Evolutionary conservation across 2,888 invertebrate genomes (phyloP).

Genomic region (Spilosoma lubricipeda): DNA sequence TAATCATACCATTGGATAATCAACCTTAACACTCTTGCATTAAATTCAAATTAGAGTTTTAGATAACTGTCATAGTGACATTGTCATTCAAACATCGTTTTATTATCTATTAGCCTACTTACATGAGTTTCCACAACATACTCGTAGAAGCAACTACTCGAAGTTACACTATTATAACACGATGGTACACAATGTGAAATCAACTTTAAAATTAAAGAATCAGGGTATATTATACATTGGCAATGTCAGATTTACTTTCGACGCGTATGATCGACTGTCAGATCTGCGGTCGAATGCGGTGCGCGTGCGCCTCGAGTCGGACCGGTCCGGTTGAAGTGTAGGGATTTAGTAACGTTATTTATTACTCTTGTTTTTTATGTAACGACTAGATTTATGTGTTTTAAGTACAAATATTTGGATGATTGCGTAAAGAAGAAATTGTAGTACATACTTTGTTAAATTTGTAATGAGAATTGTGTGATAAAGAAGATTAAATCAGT

Average conservation of each 20-base stretch:
- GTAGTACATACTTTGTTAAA: background rate
- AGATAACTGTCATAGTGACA: conserved; percentile 21
- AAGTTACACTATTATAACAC: background rate
- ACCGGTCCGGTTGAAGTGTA: conserved; percentile 33
- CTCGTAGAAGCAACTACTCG: conserved; percentile 15
- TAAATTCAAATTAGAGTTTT: conserved; percentile 1
- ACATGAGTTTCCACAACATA: conserved; percentile 30
- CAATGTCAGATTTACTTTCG: conserved; percentile 7
- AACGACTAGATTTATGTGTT: conserved; percentile 1
- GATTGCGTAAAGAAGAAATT: background rate
- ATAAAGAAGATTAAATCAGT: background rate
- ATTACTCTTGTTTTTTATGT: conserved; percentile 21
- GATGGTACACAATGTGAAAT: conserved; percentile 7
- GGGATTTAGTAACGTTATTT: conserved; percentile 12
- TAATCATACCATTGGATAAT: conserved; percentile 16
- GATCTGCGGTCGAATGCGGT: conserved; percentile 35
- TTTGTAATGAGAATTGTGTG: background rate
- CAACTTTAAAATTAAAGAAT: background rate
- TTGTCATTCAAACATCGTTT: conserved; percentile 33
- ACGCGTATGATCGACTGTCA: conserved; percentile 31
- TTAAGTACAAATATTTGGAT: background rate
- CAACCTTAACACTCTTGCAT: conserved; percentile 21
- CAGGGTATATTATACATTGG: conserved; percentile 20
- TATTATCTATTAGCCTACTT: conserved; percentile 39
- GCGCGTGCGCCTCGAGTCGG: conserved; percentile 16